Evolutionary conservation across 2,888 invertebrate species (phyloP).

Genomic region (Chalcis sispes): DNA sequence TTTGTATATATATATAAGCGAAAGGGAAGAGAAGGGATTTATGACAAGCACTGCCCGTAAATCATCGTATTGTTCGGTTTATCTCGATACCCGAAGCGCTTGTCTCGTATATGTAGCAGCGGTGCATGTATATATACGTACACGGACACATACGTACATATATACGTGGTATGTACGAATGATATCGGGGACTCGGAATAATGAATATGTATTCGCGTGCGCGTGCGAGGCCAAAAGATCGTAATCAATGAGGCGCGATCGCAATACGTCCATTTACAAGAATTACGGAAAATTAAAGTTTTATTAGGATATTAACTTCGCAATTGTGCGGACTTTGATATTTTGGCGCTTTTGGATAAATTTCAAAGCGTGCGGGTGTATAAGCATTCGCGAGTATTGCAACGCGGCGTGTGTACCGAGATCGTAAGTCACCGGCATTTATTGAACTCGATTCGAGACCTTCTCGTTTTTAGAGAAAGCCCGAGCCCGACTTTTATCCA

Average conservation of each 20-base stretch:
- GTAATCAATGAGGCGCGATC: slow-evolving; percentile 50
- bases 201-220: slow-evolving; percentile 46
- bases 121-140: background rate
- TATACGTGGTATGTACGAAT: too few relatives aligned
- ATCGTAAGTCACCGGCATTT: slow-evolving; percentile 3
- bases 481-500: too few relatives aligned
- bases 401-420: too few relatives aligned
- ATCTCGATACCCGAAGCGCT: slow-evolving; percentile 49
- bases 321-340: background rate
- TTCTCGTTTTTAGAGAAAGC: too few relatives aligned
- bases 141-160: too few relatives aligned
- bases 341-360: background rate
- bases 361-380: too few relatives aligned
- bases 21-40: slow-evolving; percentile 35
- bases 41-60: slow-evolving; percentile 48
- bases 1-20: slow-evolving; percentile 4
- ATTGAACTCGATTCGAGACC: too few relatives aligned
- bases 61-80: slow-evolving; percentile 56
- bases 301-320: slow-evolving; percentile 34
- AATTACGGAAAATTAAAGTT: slow-evolving; percentile 49
- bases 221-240: slow-evolving; percentile 32
- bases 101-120: slow-evolving; percentile 9
- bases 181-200: slow-evolving; percentile 5
- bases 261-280: slow-evolving; percentile 23
- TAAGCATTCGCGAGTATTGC: too few relatives aligned